Evolutionary conservation across 2,888 invertebrate species (phyloP).

Genomic region (Cephus nigrinus): DNA sequence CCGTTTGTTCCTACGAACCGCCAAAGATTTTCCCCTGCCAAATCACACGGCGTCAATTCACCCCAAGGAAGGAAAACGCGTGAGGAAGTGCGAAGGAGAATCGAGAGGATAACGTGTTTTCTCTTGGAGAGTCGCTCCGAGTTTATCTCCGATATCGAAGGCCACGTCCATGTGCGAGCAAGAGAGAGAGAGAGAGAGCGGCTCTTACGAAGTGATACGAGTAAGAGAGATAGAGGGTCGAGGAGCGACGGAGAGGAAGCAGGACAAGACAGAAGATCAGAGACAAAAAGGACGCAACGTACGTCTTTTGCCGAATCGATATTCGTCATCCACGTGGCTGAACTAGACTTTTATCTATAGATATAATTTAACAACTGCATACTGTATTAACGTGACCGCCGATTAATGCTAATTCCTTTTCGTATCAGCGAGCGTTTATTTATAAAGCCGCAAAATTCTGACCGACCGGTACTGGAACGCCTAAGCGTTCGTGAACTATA

Average conservation of each 20-base stretch:
- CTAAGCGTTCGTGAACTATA: background rate
- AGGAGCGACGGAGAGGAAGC: conserved; percentile 3
- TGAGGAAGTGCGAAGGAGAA: background rate
- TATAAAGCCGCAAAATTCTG: background rate
- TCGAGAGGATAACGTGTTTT: background rate
- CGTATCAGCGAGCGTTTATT: background rate
- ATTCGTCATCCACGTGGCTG: conserved; percentile 39
- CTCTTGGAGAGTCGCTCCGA: background rate
- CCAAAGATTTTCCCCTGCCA: background rate
- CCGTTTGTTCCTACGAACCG: background rate
- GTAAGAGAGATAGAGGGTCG: background rate
- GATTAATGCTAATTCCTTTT: background rate
- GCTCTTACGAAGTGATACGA: background rate
- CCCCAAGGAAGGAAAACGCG: background rate
- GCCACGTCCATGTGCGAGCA: background rate
- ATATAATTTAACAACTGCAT: background rate
- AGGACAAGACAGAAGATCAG: background rate
- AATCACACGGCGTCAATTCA: background rate
- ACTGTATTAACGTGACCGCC: background rate
- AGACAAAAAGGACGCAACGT: background rate
- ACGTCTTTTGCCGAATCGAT: conserved; percentile 48
- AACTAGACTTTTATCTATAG: background rate
- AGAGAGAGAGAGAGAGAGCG: background rate
- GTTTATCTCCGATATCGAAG: background rate
- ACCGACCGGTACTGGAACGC: background rate